A percentile compares a stretch with the other conserved stretches of the same genome.
Conservation (phyloP, 2,888 invertebrate species). For the Glyphotaelius pellucidus region DNA sequence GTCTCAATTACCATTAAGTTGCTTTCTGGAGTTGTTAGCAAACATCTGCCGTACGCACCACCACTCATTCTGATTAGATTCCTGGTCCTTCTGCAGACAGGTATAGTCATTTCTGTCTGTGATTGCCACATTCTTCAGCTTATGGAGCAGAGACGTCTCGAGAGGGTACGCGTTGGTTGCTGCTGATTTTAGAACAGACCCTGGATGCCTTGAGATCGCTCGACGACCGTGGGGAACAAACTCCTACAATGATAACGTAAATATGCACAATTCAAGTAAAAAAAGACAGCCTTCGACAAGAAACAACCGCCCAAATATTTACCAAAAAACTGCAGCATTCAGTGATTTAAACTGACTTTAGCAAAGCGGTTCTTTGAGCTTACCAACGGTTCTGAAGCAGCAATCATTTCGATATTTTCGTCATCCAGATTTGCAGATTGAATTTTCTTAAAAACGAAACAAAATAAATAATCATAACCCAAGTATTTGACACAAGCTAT, state of each 20-base stretch:
- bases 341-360: background rate
- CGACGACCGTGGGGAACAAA: conserved; percentile 92
- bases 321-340: background rate
- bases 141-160: conserved; percentile 83
- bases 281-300: background rate
- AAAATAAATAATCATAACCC: conserved; percentile 51
- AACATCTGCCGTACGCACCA: conserved; percentile 75
- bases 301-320: background rate
- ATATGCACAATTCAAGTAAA: conserved; percentile 37
- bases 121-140: conserved; percentile 87
- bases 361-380: conserved; percentile 60
- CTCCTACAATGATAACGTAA: conserved; percentile 78
- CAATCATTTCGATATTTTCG: conserved; percentile 89
- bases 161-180: conserved; percentile 75
- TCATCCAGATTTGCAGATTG: conserved; percentile 90
- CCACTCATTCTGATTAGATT: conserved; percentile 75
- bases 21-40: conserved; percentile 37
- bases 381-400: conserved; percentile 94
- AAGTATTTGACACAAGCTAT: conserved; percentile 38
- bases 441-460: conserved; percentile 49
- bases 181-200: conserved; percentile 78
- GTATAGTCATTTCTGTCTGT: conserved; percentile 76
- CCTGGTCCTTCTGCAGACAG: conserved; percentile 77
- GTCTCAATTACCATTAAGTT: background rate
- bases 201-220: conserved; percentile 87